phyloP scores from a whole-genome alignment of 2,888 invertebrate species.

The Xylocampa areola region DNA sequence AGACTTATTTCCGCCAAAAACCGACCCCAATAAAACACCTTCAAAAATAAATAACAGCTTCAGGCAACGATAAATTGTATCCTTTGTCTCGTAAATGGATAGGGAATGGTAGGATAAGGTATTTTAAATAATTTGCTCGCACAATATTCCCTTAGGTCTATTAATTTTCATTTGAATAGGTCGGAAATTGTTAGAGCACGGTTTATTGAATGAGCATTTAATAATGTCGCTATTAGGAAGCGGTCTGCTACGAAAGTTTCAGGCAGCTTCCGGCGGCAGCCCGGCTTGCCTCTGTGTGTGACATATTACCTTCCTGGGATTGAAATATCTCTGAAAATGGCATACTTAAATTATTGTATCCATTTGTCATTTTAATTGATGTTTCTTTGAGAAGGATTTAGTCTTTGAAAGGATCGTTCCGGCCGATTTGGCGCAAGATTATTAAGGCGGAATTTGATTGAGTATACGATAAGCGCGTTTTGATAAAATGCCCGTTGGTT shows the following conservation, averaged over 20 bases:
- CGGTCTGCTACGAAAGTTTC: conserved; percentile 53
- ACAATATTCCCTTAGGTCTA: conserved; percentile 13
- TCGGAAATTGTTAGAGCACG: conserved; percentile 25
- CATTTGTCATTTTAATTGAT: conserved; percentile 11
- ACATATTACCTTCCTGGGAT: conserved; percentile 61
- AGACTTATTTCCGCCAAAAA: background rate
- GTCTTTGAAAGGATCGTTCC: too few relatives aligned
- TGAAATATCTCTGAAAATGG: conserved; percentile 31
- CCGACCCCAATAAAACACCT: background rate
- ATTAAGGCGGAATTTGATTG: too few relatives aligned
- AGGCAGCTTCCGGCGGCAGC: conserved; percentile 59
- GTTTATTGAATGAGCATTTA: conserved; percentile 36
- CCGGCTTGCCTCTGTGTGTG: conserved; percentile 37
- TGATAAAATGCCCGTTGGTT: too few relatives aligned
- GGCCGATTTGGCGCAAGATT: background rate
- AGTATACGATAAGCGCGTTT: too few relatives aligned
- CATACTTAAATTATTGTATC: background rate
- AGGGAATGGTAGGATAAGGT: background rate
- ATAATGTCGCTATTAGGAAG: conserved; percentile 31
- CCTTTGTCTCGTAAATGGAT: conserved; percentile 13
- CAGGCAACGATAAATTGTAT: conserved; percentile 1
- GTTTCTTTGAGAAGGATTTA: background rate
- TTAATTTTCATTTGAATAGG: conserved; percentile 25
- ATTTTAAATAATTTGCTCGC: conserved; percentile 6
- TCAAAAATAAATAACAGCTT: background rate